Base-by-base conservation (phyloP, 2,113 vertebrate species). In the Labeo rohita region DNA sequence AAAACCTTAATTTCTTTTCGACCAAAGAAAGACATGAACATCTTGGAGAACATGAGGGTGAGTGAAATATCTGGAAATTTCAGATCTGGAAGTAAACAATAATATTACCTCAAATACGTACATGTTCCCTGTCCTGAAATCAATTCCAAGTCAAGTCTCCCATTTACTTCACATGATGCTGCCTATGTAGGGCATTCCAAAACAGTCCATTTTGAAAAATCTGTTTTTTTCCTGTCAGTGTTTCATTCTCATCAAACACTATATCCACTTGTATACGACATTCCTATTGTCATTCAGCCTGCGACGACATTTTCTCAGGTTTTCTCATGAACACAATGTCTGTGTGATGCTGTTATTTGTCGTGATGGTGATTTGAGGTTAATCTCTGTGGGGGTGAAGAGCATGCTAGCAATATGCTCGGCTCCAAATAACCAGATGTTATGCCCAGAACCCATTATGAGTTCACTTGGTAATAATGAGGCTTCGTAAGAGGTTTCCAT, bases 401-500 rank as follows among this genome's bases (percentile, higher is more conserved):
- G 68, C 45, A 56, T 83, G 23, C 52, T 74, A 50, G 56, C 73
- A 78, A 70, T 68, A 59, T 78, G 16, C n/a, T 36, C 28, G 28
- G 56, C 11, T 75, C 28, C 61, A 28, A 66, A 49, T 50, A 68
- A 36, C 45, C 74, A 74, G 80, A 76, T 70, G 70, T 80, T 86
- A 45, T 86, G 79, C 81, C 80, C 54, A 54, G 59, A 74, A 50
- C 34, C 36, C 45, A 68, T 59, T 80, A 34, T 59, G 83, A 72
- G 76, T 86, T 88, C 81, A 16, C 56, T 75, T 54, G 56, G 47
- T 80, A 73, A 74, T 79, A 45, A 56, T 49, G 16, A 75, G 75
- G 39, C 23, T 80, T 84, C 52, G 74, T 47, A 84, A 68, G 49
- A 59, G 66, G 68, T 80, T 84, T 86, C 70, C 61, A 84, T 74